Evolutionary conservation across 2,797 vertebrate genomes (phyloP).

Genomic region (Neopelma chrysocephalum): DNA sequence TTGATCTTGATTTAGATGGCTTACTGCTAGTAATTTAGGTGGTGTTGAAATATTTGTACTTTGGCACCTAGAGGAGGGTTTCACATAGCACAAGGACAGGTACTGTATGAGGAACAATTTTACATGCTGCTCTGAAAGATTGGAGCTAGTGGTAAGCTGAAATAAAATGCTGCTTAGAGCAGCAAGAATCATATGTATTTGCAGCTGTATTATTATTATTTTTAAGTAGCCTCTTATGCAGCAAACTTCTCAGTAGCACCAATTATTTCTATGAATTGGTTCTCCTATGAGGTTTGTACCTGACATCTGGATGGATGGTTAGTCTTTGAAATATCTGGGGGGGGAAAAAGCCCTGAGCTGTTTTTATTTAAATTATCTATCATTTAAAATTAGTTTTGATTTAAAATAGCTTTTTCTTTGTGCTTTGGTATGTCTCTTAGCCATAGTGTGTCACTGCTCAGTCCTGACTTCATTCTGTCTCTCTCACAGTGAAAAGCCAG

Average conservation of each 20-base stretch:
- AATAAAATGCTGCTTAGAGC: slow-evolving; percentile 20
- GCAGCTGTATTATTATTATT: slow-evolving; percentile 35
- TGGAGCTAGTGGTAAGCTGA: neutral
- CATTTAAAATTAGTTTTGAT: neutral
- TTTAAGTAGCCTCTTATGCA: slow-evolving; percentile 18
- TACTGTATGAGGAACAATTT: neutral
- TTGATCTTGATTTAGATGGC: neutral
- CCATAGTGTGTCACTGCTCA: neutral
- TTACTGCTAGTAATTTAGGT: neutral
- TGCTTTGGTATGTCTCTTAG: neutral
- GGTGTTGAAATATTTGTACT: slow-evolving; percentile 26
- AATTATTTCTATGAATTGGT: slow-evolving; percentile 20
- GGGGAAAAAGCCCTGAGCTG: neutral
- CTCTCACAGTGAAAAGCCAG: neutral
- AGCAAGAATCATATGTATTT: slow-evolving; percentile 19
- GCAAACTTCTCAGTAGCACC: neutral
- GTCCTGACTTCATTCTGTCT: neutral
- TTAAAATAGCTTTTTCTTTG: neutral
- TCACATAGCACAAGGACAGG: neutral
- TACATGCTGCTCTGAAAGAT: neutral
- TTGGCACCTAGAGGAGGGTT: neutral
- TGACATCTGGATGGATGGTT: neutral
- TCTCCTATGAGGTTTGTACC: neutral
- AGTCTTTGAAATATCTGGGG: neutral
- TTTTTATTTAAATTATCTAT: neutral